These are phyloP conservation scores for Eulemur rubriventer DNA, from an alignment of 2,797 vertebrate species.

Conservation along the genomic window DNA sequence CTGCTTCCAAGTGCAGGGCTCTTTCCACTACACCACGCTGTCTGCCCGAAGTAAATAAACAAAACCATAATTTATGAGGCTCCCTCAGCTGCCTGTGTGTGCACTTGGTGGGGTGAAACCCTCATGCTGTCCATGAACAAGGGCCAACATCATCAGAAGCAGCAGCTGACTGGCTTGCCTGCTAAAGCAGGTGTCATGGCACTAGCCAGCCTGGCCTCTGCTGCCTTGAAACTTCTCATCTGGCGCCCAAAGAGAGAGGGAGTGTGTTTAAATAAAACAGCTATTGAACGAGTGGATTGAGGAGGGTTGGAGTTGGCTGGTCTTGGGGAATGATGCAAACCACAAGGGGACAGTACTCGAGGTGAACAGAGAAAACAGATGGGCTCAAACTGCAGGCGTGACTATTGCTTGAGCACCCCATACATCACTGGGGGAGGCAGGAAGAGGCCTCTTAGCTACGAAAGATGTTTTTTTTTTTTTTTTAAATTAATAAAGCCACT, in stretches of 20 bases:
- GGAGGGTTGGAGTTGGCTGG: constrained; percentile 55
- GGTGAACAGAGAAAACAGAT: constrained; percentile 65
- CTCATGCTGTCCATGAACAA: constrained; percentile 69
- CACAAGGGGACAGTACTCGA: constrained; percentile 58
- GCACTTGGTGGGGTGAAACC: constrained; percentile 65
- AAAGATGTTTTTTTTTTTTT: constrained; percentile 38
- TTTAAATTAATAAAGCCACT: background rate
- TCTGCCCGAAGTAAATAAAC: constrained; percentile 75
- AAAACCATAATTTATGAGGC: constrained; percentile 79
- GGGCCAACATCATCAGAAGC: constrained; percentile 75
- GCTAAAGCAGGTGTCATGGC: constrained; percentile 73
- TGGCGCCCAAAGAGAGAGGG: constrained; percentile 61
- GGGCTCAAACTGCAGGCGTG: constrained; percentile 47
- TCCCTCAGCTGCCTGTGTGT: constrained; percentile 73
- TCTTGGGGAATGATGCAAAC: constrained; percentile 68
- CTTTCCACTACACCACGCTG: constrained; percentile 66
- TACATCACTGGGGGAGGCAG: background rate
- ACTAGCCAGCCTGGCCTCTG: constrained; percentile 59
- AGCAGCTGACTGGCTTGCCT: constrained; percentile 78
- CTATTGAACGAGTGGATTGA: constrained; percentile 65
- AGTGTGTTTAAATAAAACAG: constrained; percentile 71
- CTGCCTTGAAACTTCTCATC: constrained; percentile 76
- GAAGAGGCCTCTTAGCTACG: background rate
- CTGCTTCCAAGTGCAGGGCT: constrained; percentile 54
- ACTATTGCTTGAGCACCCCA: constrained; percentile 42